These are phyloP conservation scores for Cyphomyrus discorhynchus DNA, from an alignment of 2,113 vertebrate species.

Conservation along the genomic window DNA sequence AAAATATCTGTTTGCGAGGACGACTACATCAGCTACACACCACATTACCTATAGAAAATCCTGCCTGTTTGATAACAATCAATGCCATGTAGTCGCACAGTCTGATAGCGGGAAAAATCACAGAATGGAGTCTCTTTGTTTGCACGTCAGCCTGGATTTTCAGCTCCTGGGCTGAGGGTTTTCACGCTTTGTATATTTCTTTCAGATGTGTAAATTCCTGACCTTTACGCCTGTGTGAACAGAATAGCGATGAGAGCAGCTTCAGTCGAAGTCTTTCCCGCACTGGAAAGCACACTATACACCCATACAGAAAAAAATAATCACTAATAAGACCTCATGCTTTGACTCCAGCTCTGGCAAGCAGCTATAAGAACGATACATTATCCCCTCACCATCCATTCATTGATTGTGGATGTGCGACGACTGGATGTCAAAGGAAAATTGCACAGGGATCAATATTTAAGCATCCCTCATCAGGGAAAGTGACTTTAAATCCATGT, in stretches of 20 bases:
- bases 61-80: background rate
- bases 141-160: background rate
- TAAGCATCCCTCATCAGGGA: background rate
- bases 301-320: background rate
- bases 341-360: background rate
- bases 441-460: background rate
- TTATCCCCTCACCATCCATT: background rate
- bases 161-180: background rate
- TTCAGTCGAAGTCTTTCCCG: background rate
- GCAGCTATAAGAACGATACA: background rate
- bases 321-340: background rate
- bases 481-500: background rate
- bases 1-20: background rate
- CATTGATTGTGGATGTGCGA: background rate
- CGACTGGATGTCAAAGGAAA: background rate
- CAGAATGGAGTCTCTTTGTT: background rate
- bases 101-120: background rate
- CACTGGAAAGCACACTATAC: background rate
- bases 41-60: background rate
- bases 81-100: background rate
- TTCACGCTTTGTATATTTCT: background rate
- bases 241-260: background rate
- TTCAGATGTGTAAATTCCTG: constrained; percentile 3
- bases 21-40: background rate
- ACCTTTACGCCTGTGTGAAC: background rate